Conservation (phyloP, 2,888 invertebrate genomes). For the Pterobdella sp. region DNA sequence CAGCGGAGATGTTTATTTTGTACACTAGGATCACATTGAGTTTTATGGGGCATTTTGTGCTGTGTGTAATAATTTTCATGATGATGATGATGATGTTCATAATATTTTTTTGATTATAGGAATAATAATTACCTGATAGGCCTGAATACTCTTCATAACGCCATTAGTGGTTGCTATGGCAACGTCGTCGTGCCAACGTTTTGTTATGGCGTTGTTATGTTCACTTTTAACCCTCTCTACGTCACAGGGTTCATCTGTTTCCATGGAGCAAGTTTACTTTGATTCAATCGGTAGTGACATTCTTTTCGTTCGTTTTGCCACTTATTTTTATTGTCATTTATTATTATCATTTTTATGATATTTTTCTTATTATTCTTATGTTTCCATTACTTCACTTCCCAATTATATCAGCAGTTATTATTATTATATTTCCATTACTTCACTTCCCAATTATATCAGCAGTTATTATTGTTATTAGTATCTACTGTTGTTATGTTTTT, state of each 20-base stretch:
- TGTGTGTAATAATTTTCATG: neutral
- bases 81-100: neutral
- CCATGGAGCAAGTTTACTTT: neutral
- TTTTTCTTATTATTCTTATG: too few relatives aligned
- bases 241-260: too few relatives aligned
- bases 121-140: neutral
- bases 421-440: too few relatives aligned
- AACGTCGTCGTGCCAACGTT: neutral
- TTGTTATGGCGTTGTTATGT: neutral
- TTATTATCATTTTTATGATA: too few relatives aligned
- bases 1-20: too few relatives aligned
- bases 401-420: too few relatives aligned
- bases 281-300: neutral
- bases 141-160: neutral
- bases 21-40: too few relatives aligned
- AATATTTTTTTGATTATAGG: neutral
- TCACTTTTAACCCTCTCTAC: neutral
- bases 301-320: neutral
- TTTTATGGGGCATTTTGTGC: neutral
- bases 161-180: neutral
- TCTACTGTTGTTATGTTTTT: too few relatives aligned
- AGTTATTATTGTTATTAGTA: too few relatives aligned
- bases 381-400: too few relatives aligned
- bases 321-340: neutral
- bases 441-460: too few relatives aligned